Conservation (phyloP, 2,113 vertebrate species). For the Oncorhynchus masou region DNA sequence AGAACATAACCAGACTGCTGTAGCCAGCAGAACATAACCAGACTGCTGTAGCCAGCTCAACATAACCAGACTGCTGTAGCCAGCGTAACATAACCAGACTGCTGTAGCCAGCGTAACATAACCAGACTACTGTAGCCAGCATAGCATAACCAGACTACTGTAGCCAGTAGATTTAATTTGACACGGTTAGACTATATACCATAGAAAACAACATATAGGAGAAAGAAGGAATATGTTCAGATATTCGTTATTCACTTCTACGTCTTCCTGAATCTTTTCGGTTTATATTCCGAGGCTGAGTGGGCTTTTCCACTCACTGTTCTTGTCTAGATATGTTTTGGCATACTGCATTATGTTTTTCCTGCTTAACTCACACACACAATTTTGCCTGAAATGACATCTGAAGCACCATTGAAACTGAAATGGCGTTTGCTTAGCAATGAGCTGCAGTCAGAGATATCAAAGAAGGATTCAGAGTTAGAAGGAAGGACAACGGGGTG, state of each 20-base stretch:
- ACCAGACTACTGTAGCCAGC: no score
- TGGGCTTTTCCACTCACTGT: not conserved
- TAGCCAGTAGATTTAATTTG: no score
- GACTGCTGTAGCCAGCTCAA: no score
- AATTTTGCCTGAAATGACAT: not conserved
- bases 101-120: no score
- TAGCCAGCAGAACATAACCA: no score
- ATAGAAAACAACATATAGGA: not conserved
- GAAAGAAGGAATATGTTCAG: not conserved
- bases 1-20: no score
- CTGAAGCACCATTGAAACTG: not conserved
- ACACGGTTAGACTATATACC: not conserved
- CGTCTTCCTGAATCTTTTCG: not conserved
- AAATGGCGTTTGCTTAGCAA: not conserved
- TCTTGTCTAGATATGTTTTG: not conserved
- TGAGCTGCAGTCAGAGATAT: not conserved
- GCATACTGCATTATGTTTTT: not conserved
- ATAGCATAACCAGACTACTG: no score
- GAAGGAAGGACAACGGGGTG: not conserved
- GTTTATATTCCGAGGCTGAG: not conserved
- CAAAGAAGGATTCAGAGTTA: not conserved
- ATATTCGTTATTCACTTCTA: not conserved
- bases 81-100: no score
- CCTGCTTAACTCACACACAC: not conserved
- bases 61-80: no score